Percentiles rank a stretch among this genome's conserved stretches.
Conservation (phyloP, 2,113 vertebrate genomes). For the Miniopterus natalensis region DNA sequence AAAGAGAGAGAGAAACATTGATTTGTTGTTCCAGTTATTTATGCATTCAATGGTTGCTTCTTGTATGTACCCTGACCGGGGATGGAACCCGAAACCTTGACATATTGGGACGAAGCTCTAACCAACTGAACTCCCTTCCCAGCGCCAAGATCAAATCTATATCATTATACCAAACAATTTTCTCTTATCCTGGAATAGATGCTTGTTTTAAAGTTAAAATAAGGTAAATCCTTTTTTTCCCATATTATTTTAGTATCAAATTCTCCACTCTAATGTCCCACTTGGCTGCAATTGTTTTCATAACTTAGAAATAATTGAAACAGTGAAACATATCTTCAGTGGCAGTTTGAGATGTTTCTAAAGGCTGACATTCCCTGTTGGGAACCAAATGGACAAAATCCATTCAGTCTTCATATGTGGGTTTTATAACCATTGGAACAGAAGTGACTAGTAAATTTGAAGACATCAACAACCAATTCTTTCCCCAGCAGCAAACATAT, state of each 20-base stretch:
- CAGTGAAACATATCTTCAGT: neutral
- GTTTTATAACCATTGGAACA: neutral
- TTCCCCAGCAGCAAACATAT: neutral
- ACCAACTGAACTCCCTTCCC: neutral
- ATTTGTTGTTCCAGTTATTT: neutral
- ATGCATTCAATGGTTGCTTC: neutral
- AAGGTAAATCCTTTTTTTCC: neutral
- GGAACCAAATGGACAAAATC: slow-evolving; percentile 24
- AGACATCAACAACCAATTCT: neutral
- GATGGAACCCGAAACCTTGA: neutral
- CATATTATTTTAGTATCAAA: slow-evolving; percentile 1
- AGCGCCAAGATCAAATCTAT: neutral
- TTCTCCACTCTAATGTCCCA: slow-evolving; percentile 34
- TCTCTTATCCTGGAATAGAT: slow-evolving; percentile 26
- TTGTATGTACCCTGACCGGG: neutral
- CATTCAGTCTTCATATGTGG: neutral
- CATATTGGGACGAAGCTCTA: neutral
- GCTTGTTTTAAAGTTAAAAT: slow-evolving; percentile 31
- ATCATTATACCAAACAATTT: neutral
- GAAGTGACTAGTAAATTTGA: slow-evolving; percentile 19
- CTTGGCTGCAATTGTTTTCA: neutral
- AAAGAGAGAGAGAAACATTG: neutral
- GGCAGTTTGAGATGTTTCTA: neutral
- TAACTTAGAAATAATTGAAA: slow-evolving; percentile 46
- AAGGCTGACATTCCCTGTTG: neutral